Evolutionary conservation across 2,113 vertebrate species (phyloP), one percentile per base, ranked within the genome.

Genomic region (Lethenteron reissneri): DNA sequence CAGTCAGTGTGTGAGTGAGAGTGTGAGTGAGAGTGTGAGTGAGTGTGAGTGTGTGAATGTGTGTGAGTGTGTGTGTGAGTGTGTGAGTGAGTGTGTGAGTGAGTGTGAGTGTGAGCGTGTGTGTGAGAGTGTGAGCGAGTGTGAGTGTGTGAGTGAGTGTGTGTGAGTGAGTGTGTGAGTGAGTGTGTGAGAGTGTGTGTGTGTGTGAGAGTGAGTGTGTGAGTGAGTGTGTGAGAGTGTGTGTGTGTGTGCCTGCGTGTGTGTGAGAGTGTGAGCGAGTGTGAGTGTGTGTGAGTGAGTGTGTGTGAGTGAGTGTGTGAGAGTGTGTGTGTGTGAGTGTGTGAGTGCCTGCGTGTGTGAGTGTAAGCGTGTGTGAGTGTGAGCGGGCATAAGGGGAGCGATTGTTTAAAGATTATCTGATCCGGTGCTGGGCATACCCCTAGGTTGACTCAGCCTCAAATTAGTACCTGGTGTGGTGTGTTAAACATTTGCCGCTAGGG

Each of bases 291-390:
- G 21, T 2, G 21, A 62, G 60, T 13, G 60, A 19, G 11, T 62
- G 59, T 62, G 59, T 62, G 59, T 62, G 60, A 64, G 60, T 15
- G 60, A 1, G 60, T 64, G 60, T 64, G 60, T 64, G 60, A 15
- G 60, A 4, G 60, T 64, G 60, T 64, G 60, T 64, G 60, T 64
- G 60, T 64, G 60, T 64, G 60, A 4, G 60, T 64, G 17, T 64
- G 60, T 64, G 60, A 15, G 60, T 64, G 62, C 9, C 8, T 68
- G 11, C 11, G 62, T 68, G 62, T 68, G 64, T 68, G 64, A 17
- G 64, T 68, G 62, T 68, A 21, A n/a, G 62, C 19, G 62, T 68
- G 62, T 68, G 62, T 68, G 62, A n/a, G 62, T 68, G 62, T 68
- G 62, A n/a, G 62, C 21, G 62, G 15, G 62, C 21, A 25, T 25